Conservation (phyloP, 1,140 invertebrate genomes). For the Hormaphis cornu region DNA sequence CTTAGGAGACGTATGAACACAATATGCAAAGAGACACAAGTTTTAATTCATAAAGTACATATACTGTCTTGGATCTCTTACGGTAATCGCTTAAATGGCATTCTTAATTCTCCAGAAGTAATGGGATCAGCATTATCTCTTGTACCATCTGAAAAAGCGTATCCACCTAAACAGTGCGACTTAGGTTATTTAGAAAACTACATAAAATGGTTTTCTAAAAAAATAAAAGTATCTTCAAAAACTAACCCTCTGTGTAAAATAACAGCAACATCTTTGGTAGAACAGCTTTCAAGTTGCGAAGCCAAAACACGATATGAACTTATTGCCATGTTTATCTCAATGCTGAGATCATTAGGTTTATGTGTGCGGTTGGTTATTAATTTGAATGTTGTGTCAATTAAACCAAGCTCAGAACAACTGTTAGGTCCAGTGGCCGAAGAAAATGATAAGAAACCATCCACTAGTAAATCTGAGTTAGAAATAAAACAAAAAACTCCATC, state of each 20-base stretch:
- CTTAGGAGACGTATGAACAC: conserved; percentile 65
- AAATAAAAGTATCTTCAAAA: conserved; percentile 40
- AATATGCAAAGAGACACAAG: conserved; percentile 62
- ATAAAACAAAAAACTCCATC: conserved; percentile 17
- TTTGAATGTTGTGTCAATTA: conserved; percentile 53
- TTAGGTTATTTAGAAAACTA: conserved; percentile 66
- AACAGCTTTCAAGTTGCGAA: conserved; percentile 53
- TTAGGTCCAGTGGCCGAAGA: conserved; percentile 48
- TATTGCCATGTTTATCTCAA: conserved; percentile 62
- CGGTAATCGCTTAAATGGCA: conserved; percentile 65
- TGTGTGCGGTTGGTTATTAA: conserved; percentile 66
- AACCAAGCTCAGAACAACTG: conserved; percentile 50
- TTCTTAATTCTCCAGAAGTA: conserved; percentile 58
- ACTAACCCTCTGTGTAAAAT: conserved; percentile 42
- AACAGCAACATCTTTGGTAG: conserved; percentile 46
- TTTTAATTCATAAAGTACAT: conserved; percentile 76
- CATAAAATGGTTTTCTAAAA: conserved; percentile 62
- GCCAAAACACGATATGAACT: conserved; percentile 55
- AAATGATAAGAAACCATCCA: conserved; percentile 36
- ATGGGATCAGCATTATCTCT: conserved; percentile 61
- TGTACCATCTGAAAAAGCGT: conserved; percentile 57
- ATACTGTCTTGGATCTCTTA: conserved; percentile 71
- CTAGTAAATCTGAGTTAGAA: background rate
- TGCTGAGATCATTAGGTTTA: conserved; percentile 67
- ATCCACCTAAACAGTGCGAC: conserved; percentile 60